These are phyloP conservation scores for Enteromius viviparus DNA, from an alignment of 2,797 vertebrate species.

Conservation along the genomic window DNA sequence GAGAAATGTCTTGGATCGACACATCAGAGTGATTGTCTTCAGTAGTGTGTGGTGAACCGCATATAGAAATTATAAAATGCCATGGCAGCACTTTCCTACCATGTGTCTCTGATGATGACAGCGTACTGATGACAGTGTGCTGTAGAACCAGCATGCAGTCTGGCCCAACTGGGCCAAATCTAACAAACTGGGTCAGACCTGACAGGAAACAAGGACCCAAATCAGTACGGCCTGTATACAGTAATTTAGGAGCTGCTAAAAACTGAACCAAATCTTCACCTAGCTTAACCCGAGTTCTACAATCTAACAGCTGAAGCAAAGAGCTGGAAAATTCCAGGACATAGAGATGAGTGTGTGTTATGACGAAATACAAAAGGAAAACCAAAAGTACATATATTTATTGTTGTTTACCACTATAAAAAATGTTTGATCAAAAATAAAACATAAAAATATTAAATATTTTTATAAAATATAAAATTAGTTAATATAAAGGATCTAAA, in stretches of 20 bases:
- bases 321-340: not conserved
- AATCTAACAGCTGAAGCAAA: conserved; percentile 6
- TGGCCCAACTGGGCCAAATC: conserved; percentile 47
- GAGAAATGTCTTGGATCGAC: conserved; percentile 18
- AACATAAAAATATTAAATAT: not conserved
- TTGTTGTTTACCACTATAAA: not conserved
- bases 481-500: not conserved
- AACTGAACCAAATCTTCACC: conserved; percentile 19
- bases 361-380: not conserved
- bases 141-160: conserved; percentile 44
- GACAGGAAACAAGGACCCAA: conserved; percentile 36
- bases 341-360: not conserved
- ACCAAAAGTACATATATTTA: not conserved
- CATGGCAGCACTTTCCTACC: conserved; percentile 34
- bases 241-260: conserved; percentile 33
- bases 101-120: conserved; percentile 17
- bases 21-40: conserved; percentile 35
- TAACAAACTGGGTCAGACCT: conserved; percentile 48
- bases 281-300: not conserved
- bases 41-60: conserved; percentile 34
- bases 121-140: conserved; percentile 14
- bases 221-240: conserved; percentile 18
- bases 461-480: not conserved
- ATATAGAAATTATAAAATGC: conserved; percentile 48
- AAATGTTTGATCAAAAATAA: not conserved